Base-by-base conservation (phyloP, 2,113 vertebrate genomes). In the Pedionomus torquatus region DNA sequence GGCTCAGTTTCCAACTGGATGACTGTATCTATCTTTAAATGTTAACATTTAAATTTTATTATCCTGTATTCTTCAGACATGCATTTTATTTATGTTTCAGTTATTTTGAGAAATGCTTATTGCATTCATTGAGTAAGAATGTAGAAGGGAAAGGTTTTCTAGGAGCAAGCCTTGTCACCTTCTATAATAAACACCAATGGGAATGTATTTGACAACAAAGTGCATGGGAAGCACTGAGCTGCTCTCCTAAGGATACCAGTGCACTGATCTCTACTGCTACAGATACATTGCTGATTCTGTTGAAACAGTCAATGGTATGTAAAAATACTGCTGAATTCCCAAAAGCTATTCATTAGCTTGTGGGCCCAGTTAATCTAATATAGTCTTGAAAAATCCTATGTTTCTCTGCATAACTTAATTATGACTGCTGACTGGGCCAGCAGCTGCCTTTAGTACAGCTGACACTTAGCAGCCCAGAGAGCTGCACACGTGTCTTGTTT, bases 1-100 rank as follows among this genome's bases (percentile, higher is more conserved):
- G 92, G 48, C 65, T 72, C 72, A 84, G 87, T 76, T 87, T 88
- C 63, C 87, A 83, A 93, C 54, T 87, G 87, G 78, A 81, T 23
- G 10, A 72, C 35, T 89, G 41, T 17, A 95, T 75, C 68, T 84
- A 77, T 89, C 81, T 95, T 78, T 52, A 95, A 65, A 74, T 49
- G 77, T 68, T 77, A 78, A 86, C 4, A 21, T 48, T 83, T 89
- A 82, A 74, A 94, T 63, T 87, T 86, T 14, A 87, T 39, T 84
- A 93, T n/a, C 51, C 26, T 25, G 37, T 28, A 51, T 43, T 77
- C 37, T 72, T 85, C 60, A 87, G n/a, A 58, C 7, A 48, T 31
- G 4, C 2, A 74, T 87, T 48, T 54, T 71, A 33, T 66, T 92
- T 41, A 77, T 37, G 54, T 92, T 95, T 80, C 77, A 70, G 86